A percentile compares a stretch with the other conserved stretches of the same genome.
phyloP scores from a whole-genome alignment of 2,113 vertebrate genomes.

The Dinomys branickii region DNA sequence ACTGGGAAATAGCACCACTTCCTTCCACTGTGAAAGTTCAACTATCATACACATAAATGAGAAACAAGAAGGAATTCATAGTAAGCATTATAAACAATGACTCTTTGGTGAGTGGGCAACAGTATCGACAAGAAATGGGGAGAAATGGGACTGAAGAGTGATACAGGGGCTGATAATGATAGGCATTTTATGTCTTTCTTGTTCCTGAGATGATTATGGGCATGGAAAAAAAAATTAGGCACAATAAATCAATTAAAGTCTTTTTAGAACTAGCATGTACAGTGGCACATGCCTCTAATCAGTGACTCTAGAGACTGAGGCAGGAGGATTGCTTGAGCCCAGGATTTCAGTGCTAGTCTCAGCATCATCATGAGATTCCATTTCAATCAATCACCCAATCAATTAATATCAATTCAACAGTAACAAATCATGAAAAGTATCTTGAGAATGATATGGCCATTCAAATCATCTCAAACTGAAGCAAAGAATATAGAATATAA shows the following conservation, averaged over 20 bases:
- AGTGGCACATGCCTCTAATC: too few species aligned
- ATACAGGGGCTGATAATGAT: neutral
- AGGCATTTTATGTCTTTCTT: neutral
- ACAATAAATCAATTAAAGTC: neutral
- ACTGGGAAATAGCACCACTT: neutral
- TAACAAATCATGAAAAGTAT: neutral
- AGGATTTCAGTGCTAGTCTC: neutral
- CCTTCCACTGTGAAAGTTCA: neutral
- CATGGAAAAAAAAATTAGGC: conserved; percentile 39
- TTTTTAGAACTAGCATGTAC: neutral
- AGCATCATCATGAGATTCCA: neutral
- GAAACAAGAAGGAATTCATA: neutral
- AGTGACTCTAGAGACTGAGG: neutral
- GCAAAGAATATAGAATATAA: conserved; percentile 9
- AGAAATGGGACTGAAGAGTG: neutral
- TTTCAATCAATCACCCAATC: neutral
- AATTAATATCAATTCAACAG: neutral
- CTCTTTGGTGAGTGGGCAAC: neutral
- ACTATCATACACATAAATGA: neutral
- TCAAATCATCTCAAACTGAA: neutral
- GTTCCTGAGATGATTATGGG: neutral
- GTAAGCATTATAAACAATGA: neutral
- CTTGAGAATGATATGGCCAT: conserved; percentile 12
- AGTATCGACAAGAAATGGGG: neutral
- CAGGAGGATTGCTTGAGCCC: neutral